Base-by-base conservation (phyloP, 2,797 vertebrate genomes). In the Sebastes melanostomus region DNA sequence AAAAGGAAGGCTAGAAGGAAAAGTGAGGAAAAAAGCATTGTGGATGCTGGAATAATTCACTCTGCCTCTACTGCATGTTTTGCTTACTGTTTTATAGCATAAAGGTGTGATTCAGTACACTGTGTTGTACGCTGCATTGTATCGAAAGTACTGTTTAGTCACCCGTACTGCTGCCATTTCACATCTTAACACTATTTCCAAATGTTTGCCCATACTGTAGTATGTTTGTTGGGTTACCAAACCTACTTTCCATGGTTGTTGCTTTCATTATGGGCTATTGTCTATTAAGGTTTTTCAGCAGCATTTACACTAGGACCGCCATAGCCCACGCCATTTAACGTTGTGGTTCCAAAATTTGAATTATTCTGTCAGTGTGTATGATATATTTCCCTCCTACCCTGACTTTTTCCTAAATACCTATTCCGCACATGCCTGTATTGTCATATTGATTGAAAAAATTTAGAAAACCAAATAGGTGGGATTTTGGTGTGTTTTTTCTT, bases 11-110 rank as follows among this genome's bases (percentile, higher is more conserved):
- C 86, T 84, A 18, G 79, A 80, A 88, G 85, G 70, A 88, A 88
- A 46, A 90, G 79, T 80, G 77, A 85, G 82, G 77, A 86, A 83
- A 77, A 87, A 84, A 62, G 77, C 74, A 79, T 77, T 82, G 76
- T 75, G 30, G 58, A 85, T 77, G 82, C 71, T 76, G 83, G 77
- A 91, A 86, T 91, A 82, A 91, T 91, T 85, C 82, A 78, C 72
- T 66, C 79, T 75, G 36, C 72, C 54, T 58, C 58, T 67, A 67
- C 38, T 80, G 70, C 73, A 70, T 81, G 66, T 87, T 81, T 77
- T 88, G 58, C 63, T 81, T 81, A 20, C 72, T 62, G 72, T 86
- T 85, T 81, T 42, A 85, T 83, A 63, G 78, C 27, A 63, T 77
- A 71, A 81, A 78, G 74, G 62, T 6, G 24, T 81, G 56, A 88